These are phyloP conservation scores for Spilogale gracilis DNA, from an alignment of 2,113 vertebrate genomes.

Conservation along the genomic window DNA sequence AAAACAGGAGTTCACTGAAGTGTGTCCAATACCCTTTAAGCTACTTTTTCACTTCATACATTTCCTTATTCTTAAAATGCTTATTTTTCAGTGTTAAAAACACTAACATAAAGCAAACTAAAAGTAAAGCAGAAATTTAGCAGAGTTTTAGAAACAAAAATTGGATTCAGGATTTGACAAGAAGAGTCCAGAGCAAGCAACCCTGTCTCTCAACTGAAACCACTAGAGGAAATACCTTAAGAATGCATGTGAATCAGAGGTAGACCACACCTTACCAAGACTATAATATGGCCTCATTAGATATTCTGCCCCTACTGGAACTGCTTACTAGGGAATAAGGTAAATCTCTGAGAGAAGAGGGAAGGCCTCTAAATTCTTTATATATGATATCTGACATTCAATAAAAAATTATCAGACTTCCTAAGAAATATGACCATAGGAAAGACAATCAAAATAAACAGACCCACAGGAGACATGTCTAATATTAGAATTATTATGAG, in stretches of 20 bases:
- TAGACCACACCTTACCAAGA: neutral
- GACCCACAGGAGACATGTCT: neutral
- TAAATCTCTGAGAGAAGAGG: neutral
- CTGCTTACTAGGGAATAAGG: neutral
- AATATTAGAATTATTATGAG: neutral
- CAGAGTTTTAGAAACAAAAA: neutral
- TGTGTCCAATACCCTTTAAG: too few relatives aligned
- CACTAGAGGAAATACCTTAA: neutral
- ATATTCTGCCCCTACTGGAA: neutral
- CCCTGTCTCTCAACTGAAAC: neutral
- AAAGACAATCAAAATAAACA: neutral
- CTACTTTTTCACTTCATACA: too few relatives aligned
- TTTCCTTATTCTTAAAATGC: constrained; percentile 21
- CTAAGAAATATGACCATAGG: neutral
- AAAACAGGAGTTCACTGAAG: too few relatives aligned
- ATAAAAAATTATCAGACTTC: neutral
- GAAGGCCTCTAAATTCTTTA: neutral
- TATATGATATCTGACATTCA: neutral
- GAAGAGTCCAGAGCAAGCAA: neutral
- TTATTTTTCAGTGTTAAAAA: neutral
- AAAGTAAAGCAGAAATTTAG: neutral
- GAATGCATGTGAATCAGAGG: neutral
- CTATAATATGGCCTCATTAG: neutral
- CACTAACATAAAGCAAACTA: neutral
- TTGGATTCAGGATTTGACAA: neutral